These are phyloP conservation scores for Scomber scombrus DNA, from an alignment of 2,113 vertebrate species.

Conservation along the genomic window DNA sequence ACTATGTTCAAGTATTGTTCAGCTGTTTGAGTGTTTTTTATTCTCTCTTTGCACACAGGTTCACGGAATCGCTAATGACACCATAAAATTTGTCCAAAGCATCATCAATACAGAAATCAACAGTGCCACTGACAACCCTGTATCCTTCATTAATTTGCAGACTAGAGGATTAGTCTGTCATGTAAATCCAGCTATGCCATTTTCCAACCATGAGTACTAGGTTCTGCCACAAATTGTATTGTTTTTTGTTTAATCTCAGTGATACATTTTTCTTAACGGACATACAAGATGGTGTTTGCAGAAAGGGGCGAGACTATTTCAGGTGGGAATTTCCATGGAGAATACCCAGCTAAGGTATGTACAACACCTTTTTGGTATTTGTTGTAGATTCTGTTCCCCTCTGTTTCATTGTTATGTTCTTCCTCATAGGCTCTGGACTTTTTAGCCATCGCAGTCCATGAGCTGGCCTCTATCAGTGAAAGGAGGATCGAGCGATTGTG, in stretches of 20 bases:
- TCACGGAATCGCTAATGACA: conserved; percentile 95
- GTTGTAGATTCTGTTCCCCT: not conserved
- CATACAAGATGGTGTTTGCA: conserved; percentile 96
- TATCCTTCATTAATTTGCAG: conserved; percentile 86
- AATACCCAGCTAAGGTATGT: conserved; percentile 92
- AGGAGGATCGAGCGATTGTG: conserved; percentile 96
- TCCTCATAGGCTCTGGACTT: conserved; percentile 88
- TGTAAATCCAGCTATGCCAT: not conserved
- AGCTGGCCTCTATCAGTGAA: conserved; percentile 96
- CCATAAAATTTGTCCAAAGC: conserved; percentile 94
- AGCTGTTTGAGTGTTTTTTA: not conserved
- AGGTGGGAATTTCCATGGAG: conserved; percentile 98
- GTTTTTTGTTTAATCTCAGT: not conserved
- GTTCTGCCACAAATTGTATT: not conserved
- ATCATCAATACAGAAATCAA: conserved; percentile 97
- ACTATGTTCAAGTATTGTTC: not conserved
- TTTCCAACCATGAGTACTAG: not conserved
- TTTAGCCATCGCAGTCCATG: conserved; percentile 95
- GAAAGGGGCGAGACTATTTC: conserved; percentile 97
- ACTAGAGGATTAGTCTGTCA: not conserved
- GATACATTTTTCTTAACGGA: conserved; percentile 42
- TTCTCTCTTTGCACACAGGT: conserved; percentile 83
- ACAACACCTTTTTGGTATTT: not conserved
- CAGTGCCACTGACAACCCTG: conserved; percentile 98
- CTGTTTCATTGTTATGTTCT: not conserved